Conservation (phyloP, 2,888 invertebrate genomes). For the Eristalis intricaria region DNA sequence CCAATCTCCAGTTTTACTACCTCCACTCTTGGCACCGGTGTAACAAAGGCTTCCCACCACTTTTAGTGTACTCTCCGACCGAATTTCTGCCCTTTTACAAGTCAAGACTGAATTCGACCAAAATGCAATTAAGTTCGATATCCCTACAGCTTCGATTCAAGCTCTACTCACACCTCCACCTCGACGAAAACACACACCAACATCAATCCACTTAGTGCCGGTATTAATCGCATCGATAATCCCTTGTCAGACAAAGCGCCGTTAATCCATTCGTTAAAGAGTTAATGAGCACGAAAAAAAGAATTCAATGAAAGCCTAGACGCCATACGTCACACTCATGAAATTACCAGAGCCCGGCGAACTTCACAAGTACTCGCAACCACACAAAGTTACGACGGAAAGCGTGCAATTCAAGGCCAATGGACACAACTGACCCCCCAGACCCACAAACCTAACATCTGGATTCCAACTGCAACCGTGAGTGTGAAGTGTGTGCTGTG, state of each 20-base stretch:
- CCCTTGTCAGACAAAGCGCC: neutral
- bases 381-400: neutral
- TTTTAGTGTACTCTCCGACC: too few species aligned
- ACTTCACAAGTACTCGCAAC: conserved; percentile 15
- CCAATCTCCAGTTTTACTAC: too few species aligned
- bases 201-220: neutral
- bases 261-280: conserved; percentile 35
- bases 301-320: conserved; percentile 4
- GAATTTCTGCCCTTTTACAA: too few species aligned
- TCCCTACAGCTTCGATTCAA: too few species aligned
- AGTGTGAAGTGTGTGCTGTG: conserved; percentile 21
- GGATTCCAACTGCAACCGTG: conserved; percentile 46
- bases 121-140: too few species aligned
- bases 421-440: conserved; percentile 38
- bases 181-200: neutral
- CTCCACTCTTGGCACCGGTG: too few species aligned
- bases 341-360: conserved; percentile 45
- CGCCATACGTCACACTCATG: conserved; percentile 33
- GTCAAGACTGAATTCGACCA: too few species aligned
- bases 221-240: conserved; percentile 10
- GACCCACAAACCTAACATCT: conserved; percentile 41
- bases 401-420: conserved; percentile 51
- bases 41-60: too few species aligned
- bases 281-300: neutral
- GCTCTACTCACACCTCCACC: neutral